Evolutionary conservation across 2,888 invertebrate species (phyloP).

Genomic region (Caenorhabditis sp.): DNA sequence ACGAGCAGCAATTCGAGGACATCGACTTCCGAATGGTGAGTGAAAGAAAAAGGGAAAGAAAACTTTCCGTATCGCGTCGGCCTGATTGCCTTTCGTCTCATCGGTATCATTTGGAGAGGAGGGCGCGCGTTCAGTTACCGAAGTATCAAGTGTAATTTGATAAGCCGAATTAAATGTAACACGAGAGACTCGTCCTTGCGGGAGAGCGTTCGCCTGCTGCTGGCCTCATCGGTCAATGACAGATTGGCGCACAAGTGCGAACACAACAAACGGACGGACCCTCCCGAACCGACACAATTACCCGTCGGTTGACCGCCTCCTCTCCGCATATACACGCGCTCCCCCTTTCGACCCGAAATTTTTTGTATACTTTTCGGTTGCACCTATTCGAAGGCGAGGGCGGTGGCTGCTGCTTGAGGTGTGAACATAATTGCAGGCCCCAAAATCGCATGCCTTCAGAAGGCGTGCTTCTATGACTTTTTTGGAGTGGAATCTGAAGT

Average conservation of each 20-base stretch:
- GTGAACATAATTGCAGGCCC: slow-evolving; percentile 38
- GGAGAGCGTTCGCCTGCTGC: too few species aligned
- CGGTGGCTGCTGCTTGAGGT: slow-evolving; percentile 10
- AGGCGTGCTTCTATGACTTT: slow-evolving; percentile 10
- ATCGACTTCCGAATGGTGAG: slow-evolving; percentile 38
- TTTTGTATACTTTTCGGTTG: slow-evolving; percentile 46
- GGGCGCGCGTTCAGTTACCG: slow-evolving; percentile 37
- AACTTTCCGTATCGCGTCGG: not conserved
- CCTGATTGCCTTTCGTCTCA: not conserved
- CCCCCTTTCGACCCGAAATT: slow-evolving; percentile 4
- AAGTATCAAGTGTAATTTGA: slow-evolving; percentile 48
- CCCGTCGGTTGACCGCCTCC: slow-evolving; percentile 41
- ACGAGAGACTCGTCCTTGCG: too few species aligned
- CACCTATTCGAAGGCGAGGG: slow-evolving; percentile 6
- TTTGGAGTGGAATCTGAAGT: not conserved
- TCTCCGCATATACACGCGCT: not conserved
- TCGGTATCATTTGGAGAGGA: slow-evolving; percentile 13
- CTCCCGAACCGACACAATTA: slow-evolving; percentile 29
- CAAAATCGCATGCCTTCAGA: slow-evolving; percentile 2
- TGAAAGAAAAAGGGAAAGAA: too few species aligned
- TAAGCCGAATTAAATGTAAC: slow-evolving; percentile 29
- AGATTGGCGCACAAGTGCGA: slow-evolving; percentile 54
- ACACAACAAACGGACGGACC: slow-evolving; percentile 22
- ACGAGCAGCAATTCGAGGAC: slow-evolving; percentile 30
- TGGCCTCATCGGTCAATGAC: too few species aligned